Percentiles rank a stretch among this genome's conserved stretches.
phyloP scores from a whole-genome alignment of 2,888 invertebrate genomes.

The Bombylius major region DNA sequence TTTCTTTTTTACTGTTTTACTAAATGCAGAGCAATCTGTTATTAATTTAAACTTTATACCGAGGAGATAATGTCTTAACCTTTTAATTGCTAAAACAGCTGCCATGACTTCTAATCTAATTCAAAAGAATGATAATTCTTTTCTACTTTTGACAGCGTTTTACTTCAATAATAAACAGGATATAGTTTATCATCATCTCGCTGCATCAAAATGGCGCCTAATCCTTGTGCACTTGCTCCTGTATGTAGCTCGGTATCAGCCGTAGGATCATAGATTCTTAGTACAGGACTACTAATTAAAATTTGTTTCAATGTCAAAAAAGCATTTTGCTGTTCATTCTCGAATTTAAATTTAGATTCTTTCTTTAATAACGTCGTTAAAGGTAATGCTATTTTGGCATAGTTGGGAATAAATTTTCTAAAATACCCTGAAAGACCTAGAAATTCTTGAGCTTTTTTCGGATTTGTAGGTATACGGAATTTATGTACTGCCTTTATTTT shows the following conservation, averaged over 20 bases:
- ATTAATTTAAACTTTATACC: conserved; percentile 8
- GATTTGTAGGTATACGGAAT: no score
- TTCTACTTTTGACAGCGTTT: not conserved
- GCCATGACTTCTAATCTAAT: not conserved
- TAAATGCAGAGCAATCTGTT: conserved; percentile 8
- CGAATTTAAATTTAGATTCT: not conserved
- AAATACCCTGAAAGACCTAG: not conserved
- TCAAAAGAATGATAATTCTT: not conserved
- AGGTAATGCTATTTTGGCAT: not conserved
- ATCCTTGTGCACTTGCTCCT: not conserved
- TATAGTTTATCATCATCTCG: not conserved
- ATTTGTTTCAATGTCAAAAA: not conserved
- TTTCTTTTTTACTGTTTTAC: not conserved
- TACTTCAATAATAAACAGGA: conserved; percentile 1
- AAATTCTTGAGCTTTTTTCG: not conserved
- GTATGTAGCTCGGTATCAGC: not conserved
- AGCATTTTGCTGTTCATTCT: not conserved
- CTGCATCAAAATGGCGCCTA: not conserved
- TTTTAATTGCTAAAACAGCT: conserved; percentile 9
- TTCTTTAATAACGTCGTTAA: not conserved
- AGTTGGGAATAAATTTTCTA: not conserved
- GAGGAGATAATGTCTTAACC: conserved; percentile 16
- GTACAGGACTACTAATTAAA: not conserved
- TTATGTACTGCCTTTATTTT: not conserved
- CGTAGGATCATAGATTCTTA: not conserved